A percentile compares a stretch with the other conserved stretches of the same genome.
Conservation (phyloP, 1,140 invertebrate genomes). For the Stegodyphus dumicola region DNA sequence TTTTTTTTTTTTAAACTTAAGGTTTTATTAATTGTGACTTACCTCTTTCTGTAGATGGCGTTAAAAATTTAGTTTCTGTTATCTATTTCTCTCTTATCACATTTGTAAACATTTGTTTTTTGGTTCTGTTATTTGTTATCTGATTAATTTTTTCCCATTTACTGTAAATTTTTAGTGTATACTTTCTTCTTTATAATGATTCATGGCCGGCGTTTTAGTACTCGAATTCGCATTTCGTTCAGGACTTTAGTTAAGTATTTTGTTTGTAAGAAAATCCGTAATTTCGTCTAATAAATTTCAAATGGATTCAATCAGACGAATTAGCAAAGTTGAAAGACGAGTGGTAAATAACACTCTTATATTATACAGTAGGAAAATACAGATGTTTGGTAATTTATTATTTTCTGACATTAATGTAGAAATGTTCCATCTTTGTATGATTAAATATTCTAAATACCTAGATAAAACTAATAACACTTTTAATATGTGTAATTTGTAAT, state of each 20-base stretch:
- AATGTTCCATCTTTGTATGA: neutral
- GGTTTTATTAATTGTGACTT: too few relatives aligned
- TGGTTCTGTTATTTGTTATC: too few relatives aligned
- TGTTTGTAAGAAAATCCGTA: neutral
- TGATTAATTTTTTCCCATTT: neutral
- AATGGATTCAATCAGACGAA: slow-evolving; percentile 49
- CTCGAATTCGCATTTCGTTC: neutral
- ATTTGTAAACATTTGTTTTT: neutral
- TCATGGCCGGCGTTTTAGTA: neutral
- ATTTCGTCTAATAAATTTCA: neutral
- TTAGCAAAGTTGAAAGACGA: slow-evolving; percentile 55
- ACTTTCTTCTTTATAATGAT: neutral
- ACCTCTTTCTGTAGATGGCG: too few relatives aligned
- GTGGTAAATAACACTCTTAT: slow-evolving; percentile 28
- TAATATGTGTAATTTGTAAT: neutral
- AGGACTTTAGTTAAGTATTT: neutral
- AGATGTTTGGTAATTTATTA: neutral
- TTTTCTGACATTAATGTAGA: neutral
- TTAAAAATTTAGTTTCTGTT: neutral
- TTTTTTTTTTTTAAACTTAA: too few relatives aligned
- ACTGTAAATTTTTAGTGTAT: neutral
- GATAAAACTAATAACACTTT: neutral
- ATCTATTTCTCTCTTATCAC: neutral
- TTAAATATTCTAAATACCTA: neutral
- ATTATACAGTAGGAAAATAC: neutral